Base-by-base conservation (phyloP, 2,797 vertebrate species). In the Gouania willdenowi region DNA sequence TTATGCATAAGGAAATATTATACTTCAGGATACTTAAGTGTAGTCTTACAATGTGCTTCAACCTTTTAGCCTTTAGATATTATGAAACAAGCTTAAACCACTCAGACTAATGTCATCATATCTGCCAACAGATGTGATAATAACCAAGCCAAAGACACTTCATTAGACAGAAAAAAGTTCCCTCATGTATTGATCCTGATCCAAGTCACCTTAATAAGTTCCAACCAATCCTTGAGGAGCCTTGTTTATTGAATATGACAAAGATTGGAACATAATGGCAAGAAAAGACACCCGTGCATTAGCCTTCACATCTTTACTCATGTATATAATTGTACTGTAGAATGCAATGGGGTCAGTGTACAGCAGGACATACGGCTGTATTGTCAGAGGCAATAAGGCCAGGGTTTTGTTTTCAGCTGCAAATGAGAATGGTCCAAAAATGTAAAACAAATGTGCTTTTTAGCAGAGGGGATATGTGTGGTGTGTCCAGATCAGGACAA, bases 121-220 rank as follows among this genome's bases (percentile, higher is more conserved):
- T 38, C 32, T 39, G 42, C 55, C 34, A 69, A 66, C 43, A 66
- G 41, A 39, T 72, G 48, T 39, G 50, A 34, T 11, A 14, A 59
- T 46, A 41, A 57, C 31, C 29, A 44, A 21, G 10, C 13, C 45
- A 26, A 38, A 8, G 27, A 17, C 36, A 66, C 32, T 55, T 76
- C 58, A 62, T 83, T 79, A 66, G 24, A 32, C 26, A 8, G 10
- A 62, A 30, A 62, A 22, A 54, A 47, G 41, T 41, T 69, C 43
- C 39, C 41, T 56, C 59, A 52, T 69, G 40, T 32, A 21, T 6
- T 36, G 28, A 55, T 10, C 44, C 26, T 39, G 53, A 57, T 41
- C 60, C 30, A 35, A 72, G 51, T 52, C 53, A 44, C 34, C 52
- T 48, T 70, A 76, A 77, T 68, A 70, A 68, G 43, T 19, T 24